A percentile compares a stretch with the other conserved stretches of the same genome.
Evolutionary conservation across 1,140 invertebrate genomes (phyloP).

Genomic region (Nymphalis io): DNA sequence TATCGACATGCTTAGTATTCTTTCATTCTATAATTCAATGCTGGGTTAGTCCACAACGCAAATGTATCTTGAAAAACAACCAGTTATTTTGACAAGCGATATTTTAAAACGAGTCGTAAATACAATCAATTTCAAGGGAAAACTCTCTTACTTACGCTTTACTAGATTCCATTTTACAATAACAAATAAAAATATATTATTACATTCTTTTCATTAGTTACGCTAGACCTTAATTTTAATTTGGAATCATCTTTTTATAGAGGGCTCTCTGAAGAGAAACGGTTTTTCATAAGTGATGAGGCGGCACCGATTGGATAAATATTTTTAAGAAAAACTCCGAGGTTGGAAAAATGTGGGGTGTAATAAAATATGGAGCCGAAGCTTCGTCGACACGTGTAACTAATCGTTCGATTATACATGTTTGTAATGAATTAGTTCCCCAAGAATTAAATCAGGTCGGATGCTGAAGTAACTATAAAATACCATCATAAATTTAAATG

Average conservation of each 20-base stretch:
- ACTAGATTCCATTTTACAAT: slow-evolving; percentile 46
- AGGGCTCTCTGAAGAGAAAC: slow-evolving; percentile 71
- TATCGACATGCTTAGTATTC: slow-evolving; percentile 71
- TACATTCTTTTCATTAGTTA: slow-evolving; percentile 72
- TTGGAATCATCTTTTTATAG: slow-evolving; percentile 80
- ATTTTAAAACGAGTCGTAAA: slow-evolving; percentile 62
- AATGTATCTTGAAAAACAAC: slow-evolving; percentile 79
- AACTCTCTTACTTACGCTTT: slow-evolving; percentile 32
- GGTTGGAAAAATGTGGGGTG: slow-evolving; percentile 66
- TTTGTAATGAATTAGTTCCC: slow-evolving; percentile 60
- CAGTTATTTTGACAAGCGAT: slow-evolving; percentile 74
- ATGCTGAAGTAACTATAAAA: slow-evolving; percentile 43
- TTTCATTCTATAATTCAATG: slow-evolving; percentile 70
- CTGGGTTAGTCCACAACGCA: slow-evolving; percentile 64
- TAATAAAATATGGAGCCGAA: slow-evolving; percentile 66
- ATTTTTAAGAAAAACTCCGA: slow-evolving; percentile 73
- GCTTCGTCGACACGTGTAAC: slow-evolving; percentile 69
- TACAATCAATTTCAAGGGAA: slow-evolving; percentile 36
- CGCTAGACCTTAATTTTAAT: slow-evolving; percentile 80
- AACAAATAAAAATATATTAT: slow-evolving; percentile 47
- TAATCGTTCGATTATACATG: slow-evolving; percentile 71
- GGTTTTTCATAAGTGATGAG: slow-evolving; percentile 79
- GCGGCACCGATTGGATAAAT: slow-evolving; percentile 78
- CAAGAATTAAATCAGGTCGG: slow-evolving; percentile 54
- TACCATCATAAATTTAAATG: slow-evolving; percentile 44